phyloP scores from a whole-genome alignment of 2,113 vertebrate species.

The Nematolebias whitei region DNA sequence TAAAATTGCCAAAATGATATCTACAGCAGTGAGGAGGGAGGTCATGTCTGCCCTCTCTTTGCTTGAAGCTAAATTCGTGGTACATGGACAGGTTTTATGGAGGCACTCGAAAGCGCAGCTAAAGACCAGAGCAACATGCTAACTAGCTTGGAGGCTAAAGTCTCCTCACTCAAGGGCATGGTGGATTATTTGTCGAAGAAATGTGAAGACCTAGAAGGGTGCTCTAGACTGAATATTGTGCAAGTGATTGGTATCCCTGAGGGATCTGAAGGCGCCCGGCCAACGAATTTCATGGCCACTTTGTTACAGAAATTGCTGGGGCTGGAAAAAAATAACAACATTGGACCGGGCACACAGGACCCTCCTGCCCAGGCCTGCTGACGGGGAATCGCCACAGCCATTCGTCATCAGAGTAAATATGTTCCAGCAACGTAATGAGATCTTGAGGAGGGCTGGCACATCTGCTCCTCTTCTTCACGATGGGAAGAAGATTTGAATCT shows the following conservation, averaged over 20 bases:
- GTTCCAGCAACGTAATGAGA: no score
- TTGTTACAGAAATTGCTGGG: not conserved
- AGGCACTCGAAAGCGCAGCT: not conserved
- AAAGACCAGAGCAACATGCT: not conserved
- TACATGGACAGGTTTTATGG: not conserved
- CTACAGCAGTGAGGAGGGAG: not conserved
- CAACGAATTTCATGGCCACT: not conserved
- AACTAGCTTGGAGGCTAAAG: not conserved
- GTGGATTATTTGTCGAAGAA: not conserved
- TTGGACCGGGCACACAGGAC: no score
- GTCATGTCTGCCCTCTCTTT: not conserved
- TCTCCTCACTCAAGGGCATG: not conserved
- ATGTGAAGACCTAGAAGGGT: not conserved
- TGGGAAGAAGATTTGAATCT: no score
- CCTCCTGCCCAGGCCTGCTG: no score
- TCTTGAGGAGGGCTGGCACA: no score
- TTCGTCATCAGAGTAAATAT: no score
- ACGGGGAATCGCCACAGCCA: no score
- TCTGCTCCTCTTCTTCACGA: no score
- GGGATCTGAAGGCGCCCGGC: not conserved
- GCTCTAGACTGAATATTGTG: not conserved
- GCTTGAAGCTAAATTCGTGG: not conserved
- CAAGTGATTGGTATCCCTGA: not conserved
- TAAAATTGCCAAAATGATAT: not conserved
- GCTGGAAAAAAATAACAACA: no score